These are phyloP conservation scores for Cirrhinus molitorella DNA, from an alignment of 2,797 vertebrate species.

Conservation along the genomic window DNA sequence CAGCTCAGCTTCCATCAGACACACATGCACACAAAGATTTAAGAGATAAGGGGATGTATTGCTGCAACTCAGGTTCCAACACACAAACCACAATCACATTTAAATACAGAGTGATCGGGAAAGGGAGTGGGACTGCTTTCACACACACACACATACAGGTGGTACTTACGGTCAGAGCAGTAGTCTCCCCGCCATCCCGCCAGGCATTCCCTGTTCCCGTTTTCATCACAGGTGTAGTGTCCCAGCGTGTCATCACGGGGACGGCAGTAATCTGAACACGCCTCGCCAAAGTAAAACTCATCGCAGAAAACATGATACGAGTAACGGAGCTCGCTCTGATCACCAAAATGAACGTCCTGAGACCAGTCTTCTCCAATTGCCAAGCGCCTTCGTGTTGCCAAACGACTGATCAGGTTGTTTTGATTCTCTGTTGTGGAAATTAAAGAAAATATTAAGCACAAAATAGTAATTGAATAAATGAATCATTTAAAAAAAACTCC, in stretches of 20 bases:
- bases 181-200: constrained; percentile 87
- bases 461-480: background rate
- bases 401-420: constrained; percentile 87
- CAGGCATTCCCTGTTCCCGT: constrained; percentile 81
- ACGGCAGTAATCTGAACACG: constrained; percentile 87
- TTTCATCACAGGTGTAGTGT: constrained; percentile 84
- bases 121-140: background rate
- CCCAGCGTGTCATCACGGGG: constrained; percentile 86
- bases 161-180: constrained; percentile 81
- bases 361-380: constrained; percentile 88
- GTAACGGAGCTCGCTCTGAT: constrained; percentile 89
- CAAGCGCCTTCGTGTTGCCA: constrained; percentile 84
- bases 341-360: constrained; percentile 86
- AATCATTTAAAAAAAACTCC: background rate
- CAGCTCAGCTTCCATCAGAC: constrained; percentile 53
- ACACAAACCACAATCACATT: constrained; percentile 24
- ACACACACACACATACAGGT: constrained; percentile 21
- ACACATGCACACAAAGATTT: constrained; percentile 47
- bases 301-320: constrained; percentile 91
- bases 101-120: constrained; percentile 16
- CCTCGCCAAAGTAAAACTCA: constrained; percentile 85
- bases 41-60: constrained; percentile 28
- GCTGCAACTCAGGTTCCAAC: constrained; percentile 11
- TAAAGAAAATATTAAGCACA: too few species aligned
- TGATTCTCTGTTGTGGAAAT: constrained; percentile 78